Evolutionary conservation across 2,797 vertebrate genomes (phyloP), one percentile per base, ranked within the genome.

Genomic region (Paedocypris micromegethes): DNA sequence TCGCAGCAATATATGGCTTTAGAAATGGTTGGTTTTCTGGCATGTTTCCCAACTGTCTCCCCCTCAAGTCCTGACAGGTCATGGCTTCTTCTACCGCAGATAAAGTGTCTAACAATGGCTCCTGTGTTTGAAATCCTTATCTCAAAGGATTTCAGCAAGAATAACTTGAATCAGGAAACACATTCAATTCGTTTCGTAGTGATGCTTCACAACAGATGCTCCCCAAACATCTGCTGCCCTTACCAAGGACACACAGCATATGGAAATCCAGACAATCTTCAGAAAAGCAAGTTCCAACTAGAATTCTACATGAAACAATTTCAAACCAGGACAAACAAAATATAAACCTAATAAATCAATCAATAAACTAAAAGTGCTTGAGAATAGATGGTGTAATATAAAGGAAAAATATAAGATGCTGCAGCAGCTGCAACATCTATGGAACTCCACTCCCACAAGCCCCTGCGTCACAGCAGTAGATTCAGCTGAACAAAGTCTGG

Each of bases 81-180:
- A 23, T 50, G 40, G 52, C 67, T 50, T 78, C 64, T 67, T 75
- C 73, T 71, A 56, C 62, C 43, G 54, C 64, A 56, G 9, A 59
- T 64, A 23, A 65, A 60, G 46, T 71, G 76, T 70, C 73, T 70
- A 67, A 49, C 73, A 70, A 72, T 61, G 66, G 55, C 58, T 69
- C 6, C 66, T 72, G 59, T 70, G 69, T 55, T 68, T 70, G 59
- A 70, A 77, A 68, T 75, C 75, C 71, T 52, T 43, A 45, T 42
- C 60, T 65, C 74, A 72, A 9, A 42, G 65, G 68, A 73, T 66
- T 69, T 40, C 66, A 67, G 57, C 54, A 58, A 65, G 64, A 46
- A 44, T 65, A 76, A 65, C 68, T 72, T 69, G 65, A 69, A 70
- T 70, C 70, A 43, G 68, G 68, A 76, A 72, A 76, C 73, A 73